Conservation (phyloP, 2,797 vertebrate species). For the Sandelia bainsii region DNA sequence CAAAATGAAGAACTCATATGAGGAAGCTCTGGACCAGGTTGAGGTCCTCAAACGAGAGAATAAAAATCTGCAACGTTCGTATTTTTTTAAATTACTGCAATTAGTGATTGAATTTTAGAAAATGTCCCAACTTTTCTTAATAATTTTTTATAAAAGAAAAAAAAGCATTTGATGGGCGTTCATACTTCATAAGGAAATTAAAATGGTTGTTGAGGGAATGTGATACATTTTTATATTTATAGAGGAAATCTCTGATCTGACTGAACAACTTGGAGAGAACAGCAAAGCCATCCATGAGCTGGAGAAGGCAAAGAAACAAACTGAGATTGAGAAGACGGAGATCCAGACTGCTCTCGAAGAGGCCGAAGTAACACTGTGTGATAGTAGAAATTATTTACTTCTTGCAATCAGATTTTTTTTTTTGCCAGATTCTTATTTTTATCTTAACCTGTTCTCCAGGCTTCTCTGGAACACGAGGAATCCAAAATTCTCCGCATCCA, state of each 20-base stretch:
- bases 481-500: conserved; percentile 88
- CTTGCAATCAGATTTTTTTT: not conserved
- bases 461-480: conserved; percentile 88
- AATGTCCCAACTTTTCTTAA: too few species aligned
- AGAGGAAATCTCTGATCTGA: conserved; percentile 89
- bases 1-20: conserved; percentile 88
- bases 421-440: not conserved
- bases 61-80: conserved; percentile 84
- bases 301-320: conserved; percentile 86
- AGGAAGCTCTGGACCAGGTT: conserved; percentile 81
- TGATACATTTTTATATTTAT: not conserved
- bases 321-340: conserved; percentile 85
- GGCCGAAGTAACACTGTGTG: conserved; percentile 80
- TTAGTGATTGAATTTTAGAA: too few species aligned
- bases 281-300: conserved; percentile 86
- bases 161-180: not conserved
- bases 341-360: conserved; percentile 87
- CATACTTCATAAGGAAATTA: not conserved
- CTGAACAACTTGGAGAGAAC: conserved; percentile 86
- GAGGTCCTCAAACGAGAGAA: conserved; percentile 87
- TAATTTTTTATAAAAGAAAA: too few species aligned
- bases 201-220: not conserved
- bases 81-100: not conserved
- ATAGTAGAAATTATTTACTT: not conserved
- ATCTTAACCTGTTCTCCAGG: conserved; percentile 65